Evolutionary conservation across 2,888 invertebrate genomes (phyloP).

Genomic region (Altica lythri): DNA sequence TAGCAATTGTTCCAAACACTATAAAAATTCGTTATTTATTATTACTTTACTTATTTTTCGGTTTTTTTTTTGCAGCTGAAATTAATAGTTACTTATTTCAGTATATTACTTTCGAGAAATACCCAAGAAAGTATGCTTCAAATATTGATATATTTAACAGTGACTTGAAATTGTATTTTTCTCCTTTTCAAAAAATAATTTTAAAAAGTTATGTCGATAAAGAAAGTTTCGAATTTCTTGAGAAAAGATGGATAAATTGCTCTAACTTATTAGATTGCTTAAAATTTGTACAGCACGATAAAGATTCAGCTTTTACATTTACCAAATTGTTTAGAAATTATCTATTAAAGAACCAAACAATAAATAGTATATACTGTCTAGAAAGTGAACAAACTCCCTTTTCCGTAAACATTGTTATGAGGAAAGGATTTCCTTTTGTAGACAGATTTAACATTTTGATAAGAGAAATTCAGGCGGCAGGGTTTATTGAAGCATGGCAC

Average conservation of each 20-base stretch:
- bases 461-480: constrained; percentile 15
- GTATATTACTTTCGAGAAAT: constrained; percentile 16
- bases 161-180: constrained; percentile 23
- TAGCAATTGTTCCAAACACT: constrained; percentile 15
- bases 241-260: constrained; percentile 15
- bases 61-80: background rate
- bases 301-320: constrained; percentile 22
- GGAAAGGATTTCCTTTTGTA: constrained; percentile 26
- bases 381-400: constrained; percentile 11
- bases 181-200: constrained; percentile 4
- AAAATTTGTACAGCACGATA: constrained; percentile 15
- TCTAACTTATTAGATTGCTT: constrained; percentile 17
- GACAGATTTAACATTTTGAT: constrained; percentile 21
- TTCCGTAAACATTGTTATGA: constrained; percentile 26
- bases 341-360: constrained; percentile 12
- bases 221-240: background rate
- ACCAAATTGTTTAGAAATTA: constrained; percentile 17
- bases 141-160: constrained; percentile 21
- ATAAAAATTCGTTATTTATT: constrained; percentile 22
- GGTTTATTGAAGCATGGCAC: constrained; percentile 26
- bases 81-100: constrained; percentile 25
- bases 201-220: background rate
- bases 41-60: constrained; percentile 14
- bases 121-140: constrained; percentile 19
- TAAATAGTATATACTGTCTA: constrained; percentile 20